Conservation (phyloP, 2,888 invertebrate genomes). For the Lacanobia wlatinum region DNA sequence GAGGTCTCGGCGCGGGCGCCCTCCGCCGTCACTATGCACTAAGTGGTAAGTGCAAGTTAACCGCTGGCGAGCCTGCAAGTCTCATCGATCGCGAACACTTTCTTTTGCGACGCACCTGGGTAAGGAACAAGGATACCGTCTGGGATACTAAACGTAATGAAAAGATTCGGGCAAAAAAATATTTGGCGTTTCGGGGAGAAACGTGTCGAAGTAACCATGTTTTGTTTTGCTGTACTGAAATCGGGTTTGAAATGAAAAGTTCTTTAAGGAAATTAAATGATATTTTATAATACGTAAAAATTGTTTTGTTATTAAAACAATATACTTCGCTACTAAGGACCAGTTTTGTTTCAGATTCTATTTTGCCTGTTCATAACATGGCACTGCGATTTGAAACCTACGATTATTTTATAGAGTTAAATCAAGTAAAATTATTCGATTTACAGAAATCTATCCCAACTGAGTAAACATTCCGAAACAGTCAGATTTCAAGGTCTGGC, state of each 20-base stretch:
- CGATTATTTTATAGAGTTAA: not conserved
- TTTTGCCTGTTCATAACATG: not conserved
- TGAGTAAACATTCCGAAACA: not conserved
- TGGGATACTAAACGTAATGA: constrained; percentile 29
- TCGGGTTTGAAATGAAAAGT: not conserved
- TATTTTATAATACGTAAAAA: not conserved
- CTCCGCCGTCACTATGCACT: constrained; percentile 81
- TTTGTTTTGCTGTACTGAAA: not conserved
- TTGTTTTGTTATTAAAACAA: too few species aligned
- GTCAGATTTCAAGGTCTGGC: not conserved
- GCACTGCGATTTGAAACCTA: not conserved
- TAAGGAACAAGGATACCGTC: constrained; percentile 55
- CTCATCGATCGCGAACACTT: constrained; percentile 84
- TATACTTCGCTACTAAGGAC: not conserved
- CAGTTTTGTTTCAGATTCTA: not conserved
- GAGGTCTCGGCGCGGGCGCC: constrained; percentile 77
- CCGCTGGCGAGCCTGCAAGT: constrained; percentile 72
- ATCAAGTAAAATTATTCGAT: too few species aligned
- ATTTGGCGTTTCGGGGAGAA: not conserved
- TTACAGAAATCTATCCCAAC: too few species aligned
- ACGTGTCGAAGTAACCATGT: not conserved
- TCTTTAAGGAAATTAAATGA: not conserved
- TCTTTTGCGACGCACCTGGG: constrained; percentile 70
- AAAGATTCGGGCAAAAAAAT: constrained; percentile 1
- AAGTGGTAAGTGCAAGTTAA: constrained; percentile 85